Base-by-base conservation (phyloP, 2,113 vertebrate species). In the Phylloscopus trochilus region DNA sequence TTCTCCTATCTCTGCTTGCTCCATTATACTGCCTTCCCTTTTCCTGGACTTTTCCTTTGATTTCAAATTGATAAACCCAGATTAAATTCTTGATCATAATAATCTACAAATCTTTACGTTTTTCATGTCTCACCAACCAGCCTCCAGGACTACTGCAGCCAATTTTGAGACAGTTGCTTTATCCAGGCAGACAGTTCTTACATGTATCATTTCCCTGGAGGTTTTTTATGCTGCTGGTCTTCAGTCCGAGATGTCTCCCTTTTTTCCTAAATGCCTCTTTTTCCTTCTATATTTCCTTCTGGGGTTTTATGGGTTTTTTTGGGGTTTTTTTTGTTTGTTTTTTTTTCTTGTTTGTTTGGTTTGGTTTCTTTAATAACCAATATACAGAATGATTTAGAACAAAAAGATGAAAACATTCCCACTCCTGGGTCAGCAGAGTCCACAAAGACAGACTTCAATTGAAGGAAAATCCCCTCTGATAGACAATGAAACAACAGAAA, bases 131-230 rank as follows among this genome's bases (percentile, higher is more conserved):
- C n/a, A 90, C 13, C 58, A 82, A 35, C 31, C 37, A 91, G 87
- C 87, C 87, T 92, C 56, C 44, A 91, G 87, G 66, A 62, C 30
- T 76, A 51, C 72, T 73, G 86, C 39, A 79, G 41, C 62, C 56
- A 77, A 31, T 89, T 91, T 70, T 81, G 33, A 92, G 79, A 60
- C 47, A 41, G 51, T 41, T 49, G 53, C 79, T 86, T 95, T 90
- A 90, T 95, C 49, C 63, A 86, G n/a, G 59, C 89, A 92, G 91
- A 95, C 87, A 93, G 68, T 83, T 92, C 68, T 77, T 79, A 82
- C 72, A 92, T 3, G 1, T 85, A 76, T 52, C 15, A n/a, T 76
- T 93, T 93, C 80, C 80, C 89, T 76, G 37, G 67, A 83, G 75
- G n/a, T 31, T 92, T 92, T 62, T 95, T 77, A 51, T 89, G 59